These are phyloP conservation scores for Pomphorhynchus laevis DNA, from an alignment of 1,140 invertebrate species.

Conservation along the genomic window DNA sequence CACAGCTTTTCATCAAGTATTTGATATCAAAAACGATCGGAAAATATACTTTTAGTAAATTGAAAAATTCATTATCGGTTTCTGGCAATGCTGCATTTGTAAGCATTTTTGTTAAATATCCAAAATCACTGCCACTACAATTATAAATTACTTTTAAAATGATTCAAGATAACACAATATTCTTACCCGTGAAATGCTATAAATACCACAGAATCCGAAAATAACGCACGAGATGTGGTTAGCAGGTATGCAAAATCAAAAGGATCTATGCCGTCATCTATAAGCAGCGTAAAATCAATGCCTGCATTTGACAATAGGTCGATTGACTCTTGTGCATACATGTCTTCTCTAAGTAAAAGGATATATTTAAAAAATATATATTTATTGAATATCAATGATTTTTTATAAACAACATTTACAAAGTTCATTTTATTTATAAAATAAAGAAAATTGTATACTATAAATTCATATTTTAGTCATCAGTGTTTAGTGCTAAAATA, in stretches of 20 bases:
- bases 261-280: conserved; percentile 79
- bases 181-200: conserved; percentile 48
- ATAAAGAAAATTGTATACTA: no score
- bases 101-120: conserved; percentile 73
- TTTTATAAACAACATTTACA: no score
- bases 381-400: neutral
- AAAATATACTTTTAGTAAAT: conserved; percentile 58
- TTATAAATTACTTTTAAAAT: conserved; percentile 6
- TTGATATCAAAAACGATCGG: conserved; percentile 87
- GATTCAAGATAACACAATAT: neutral
- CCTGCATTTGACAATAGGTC: conserved; percentile 72
- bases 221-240: conserved; percentile 70
- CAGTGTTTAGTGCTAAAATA: no score
- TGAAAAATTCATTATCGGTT: conserved; percentile 72
- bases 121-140: conserved; percentile 73
- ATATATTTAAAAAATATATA: neutral
- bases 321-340: conserved; percentile 91
- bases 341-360: conserved; percentile 37
- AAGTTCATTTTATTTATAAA: no score
- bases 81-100: conserved; percentile 47
- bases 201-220: conserved; percentile 79
- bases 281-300: conserved; percentile 79
- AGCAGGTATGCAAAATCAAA: conserved; percentile 73
- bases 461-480: no score
- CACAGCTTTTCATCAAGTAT: conserved; percentile 88